Evolutionary conservation across 2,888 invertebrate species (phyloP).

Genomic region (Ochropacha duplaris): DNA sequence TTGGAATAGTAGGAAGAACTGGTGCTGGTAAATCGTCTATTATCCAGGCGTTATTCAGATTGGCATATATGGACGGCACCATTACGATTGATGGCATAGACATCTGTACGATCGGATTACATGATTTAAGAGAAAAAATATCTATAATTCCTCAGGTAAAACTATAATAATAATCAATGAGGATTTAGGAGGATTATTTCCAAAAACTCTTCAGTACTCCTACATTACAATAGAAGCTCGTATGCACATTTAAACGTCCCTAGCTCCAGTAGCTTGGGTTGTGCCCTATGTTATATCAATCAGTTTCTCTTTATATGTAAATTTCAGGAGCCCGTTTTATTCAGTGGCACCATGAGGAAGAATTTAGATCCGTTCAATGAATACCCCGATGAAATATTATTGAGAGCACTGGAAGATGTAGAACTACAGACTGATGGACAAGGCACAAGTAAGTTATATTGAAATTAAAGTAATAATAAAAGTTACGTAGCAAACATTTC

Average conservation of each 20-base stretch:
- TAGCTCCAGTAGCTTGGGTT: neutral
- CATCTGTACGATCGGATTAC: conserved; percentile 81
- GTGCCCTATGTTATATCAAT: too few species aligned
- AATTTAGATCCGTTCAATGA: conserved; percentile 91
- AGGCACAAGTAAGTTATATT: conserved; percentile 36
- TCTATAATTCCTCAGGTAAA: conserved; percentile 84
- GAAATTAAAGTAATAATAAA: neutral
- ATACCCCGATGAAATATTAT: conserved; percentile 87
- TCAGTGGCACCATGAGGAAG: conserved; percentile 92
- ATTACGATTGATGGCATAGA: conserved; percentile 88
- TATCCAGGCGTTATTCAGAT: conserved; percentile 85
- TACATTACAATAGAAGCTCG: too few species aligned
- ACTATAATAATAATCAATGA: neutral
- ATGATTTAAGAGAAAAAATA: conserved; percentile 83
- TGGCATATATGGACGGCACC: conserved; percentile 85
- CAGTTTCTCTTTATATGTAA: too few species aligned
- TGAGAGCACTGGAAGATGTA: conserved; percentile 90
- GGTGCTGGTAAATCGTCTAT: conserved; percentile 88
- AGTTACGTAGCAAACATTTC: too few species aligned
- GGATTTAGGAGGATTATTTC: too few species aligned
- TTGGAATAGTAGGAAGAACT: conserved; percentile 87
- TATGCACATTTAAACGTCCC: too few species aligned
- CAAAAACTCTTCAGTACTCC: too few species aligned
- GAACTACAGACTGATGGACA: conserved; percentile 57
- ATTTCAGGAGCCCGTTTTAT: conserved; percentile 89